These are phyloP conservation scores for Eristalis intricaria DNA, from an alignment of 2,888 invertebrate species.

Conservation along the genomic window DNA sequence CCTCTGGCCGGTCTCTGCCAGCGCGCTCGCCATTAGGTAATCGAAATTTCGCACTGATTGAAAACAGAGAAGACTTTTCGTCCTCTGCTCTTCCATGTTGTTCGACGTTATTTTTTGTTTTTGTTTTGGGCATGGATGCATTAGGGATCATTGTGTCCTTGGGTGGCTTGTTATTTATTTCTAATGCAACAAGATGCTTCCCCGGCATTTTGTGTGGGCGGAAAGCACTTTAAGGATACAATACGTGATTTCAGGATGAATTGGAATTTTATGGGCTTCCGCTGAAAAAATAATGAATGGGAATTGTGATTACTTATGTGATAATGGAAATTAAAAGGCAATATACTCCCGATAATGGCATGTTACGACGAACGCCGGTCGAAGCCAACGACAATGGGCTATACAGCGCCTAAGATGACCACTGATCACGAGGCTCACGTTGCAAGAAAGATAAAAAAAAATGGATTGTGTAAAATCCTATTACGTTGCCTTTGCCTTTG, in stretches of 20 bases:
- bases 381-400: not conserved
- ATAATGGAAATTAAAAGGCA: constrained; percentile 21
- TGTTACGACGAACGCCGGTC: not conserved
- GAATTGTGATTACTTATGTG: constrained; percentile 31
- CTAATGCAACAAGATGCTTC: constrained; percentile 39
- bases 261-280: constrained; percentile 11
- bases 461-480: constrained; percentile 16
- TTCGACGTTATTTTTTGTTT: not conserved
- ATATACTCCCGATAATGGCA: not conserved
- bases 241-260: constrained; percentile 28
- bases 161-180: constrained; percentile 27
- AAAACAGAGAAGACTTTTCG: constrained; percentile 6
- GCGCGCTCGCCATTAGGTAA: constrained; percentile 58
- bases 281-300: constrained; percentile 16
- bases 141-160: constrained; percentile 27
- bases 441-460: constrained; percentile 17
- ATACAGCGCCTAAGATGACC: not conserved
- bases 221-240: constrained; percentile 25
- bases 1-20: constrained; percentile 12
- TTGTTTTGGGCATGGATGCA: constrained; percentile 24
- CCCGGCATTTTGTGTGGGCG: not conserved
- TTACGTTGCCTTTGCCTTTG: constrained; percentile 17
- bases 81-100: not conserved
- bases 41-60: constrained; percentile 61
- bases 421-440: not conserved